phyloP scores from a whole-genome alignment of 2,888 invertebrate genomes.

The Agonopterix heracliana region DNA sequence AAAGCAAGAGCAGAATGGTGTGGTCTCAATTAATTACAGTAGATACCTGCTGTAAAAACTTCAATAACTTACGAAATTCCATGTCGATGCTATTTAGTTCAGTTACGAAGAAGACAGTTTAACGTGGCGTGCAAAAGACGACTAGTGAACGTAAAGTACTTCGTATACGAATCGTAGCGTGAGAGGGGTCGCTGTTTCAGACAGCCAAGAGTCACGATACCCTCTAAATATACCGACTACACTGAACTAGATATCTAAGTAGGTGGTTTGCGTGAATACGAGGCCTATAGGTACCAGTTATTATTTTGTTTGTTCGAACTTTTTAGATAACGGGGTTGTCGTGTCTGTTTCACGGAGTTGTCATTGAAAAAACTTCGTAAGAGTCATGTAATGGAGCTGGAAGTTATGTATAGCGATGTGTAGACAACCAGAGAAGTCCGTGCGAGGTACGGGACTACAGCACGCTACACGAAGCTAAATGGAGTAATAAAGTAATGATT shows the following conservation, averaged over 20 bases:
- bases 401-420: conserved; percentile 14
- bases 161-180: conserved; percentile 55
- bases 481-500: background rate
- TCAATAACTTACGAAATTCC: conserved; percentile 41
- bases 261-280: conserved; percentile 37
- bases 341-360: background rate
- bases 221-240: conserved; percentile 29
- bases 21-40: background rate
- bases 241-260: conserved; percentile 16
- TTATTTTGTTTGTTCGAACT: conserved; percentile 12
- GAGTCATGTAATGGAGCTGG: conserved; percentile 2
- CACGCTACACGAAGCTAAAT: conserved; percentile 23
- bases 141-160: conserved; percentile 54
- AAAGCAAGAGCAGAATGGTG: background rate
- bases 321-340: conserved; percentile 3
- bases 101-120: conserved; percentile 34
- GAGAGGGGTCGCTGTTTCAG: conserved; percentile 56
- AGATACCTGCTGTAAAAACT: conserved; percentile 8
- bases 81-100: conserved; percentile 20
- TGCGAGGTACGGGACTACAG: conserved; percentile 49
- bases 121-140: conserved; percentile 50
- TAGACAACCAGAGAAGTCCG: conserved; percentile 33
- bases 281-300: conserved; percentile 15
- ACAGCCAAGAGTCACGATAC: conserved; percentile 62
- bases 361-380: conserved; percentile 1